Base-by-base conservation (phyloP, 2,113 vertebrate species). In the Cephalopholis sonnerati region DNA sequence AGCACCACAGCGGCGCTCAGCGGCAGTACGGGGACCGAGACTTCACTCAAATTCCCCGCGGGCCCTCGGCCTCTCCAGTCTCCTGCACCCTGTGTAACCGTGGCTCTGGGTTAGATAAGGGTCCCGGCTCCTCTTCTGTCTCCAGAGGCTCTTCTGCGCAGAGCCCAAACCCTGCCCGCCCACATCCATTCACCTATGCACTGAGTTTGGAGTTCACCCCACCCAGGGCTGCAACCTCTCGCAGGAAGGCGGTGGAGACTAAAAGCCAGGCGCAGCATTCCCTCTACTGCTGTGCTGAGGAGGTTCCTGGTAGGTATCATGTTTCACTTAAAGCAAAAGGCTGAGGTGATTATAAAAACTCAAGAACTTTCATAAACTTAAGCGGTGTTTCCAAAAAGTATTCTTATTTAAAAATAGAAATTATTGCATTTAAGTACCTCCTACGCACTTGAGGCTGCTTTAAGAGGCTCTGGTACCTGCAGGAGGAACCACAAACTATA, bases 1-100 rank as follows among this genome's bases (percentile, higher is more conserved):
- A 88, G 61, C 95, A 97, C 88, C 98, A 99, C 90, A 97, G 98
- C 0, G 97, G 98, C 15, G 97, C 98, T 10, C 89, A 95, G 76
- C 94, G 98, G 72, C 95, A 89, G n/a, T 97, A 97, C 12, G 77
- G 78, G 3, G 88, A 88, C 16, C 9, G 41, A 16, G 81, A 92
- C 0, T 54, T 79, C 2, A 64, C 83, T 2, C 89, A 81, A 4
- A 58, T 96, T 39, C 97, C 97, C 7, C 96, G 95, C 0, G 97
- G 97, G 2, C 97, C 97, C 25, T 90, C 87, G 3, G 96, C 95
- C 58, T 96, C 96, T 18, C 97, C 97, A 0, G 66, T 91, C 10
- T 93, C 93, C 85, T 99, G 98, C 73, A 58, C 66, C 18, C 93
- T 97, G 16, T 99, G 98, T 41, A 93, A 95, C 13, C 95, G 92